Evolutionary conservation across 2,888 invertebrate species (phyloP), one percentile per base, ranked within the genome.

Genomic region (Ypsolopha sequella): DNA sequence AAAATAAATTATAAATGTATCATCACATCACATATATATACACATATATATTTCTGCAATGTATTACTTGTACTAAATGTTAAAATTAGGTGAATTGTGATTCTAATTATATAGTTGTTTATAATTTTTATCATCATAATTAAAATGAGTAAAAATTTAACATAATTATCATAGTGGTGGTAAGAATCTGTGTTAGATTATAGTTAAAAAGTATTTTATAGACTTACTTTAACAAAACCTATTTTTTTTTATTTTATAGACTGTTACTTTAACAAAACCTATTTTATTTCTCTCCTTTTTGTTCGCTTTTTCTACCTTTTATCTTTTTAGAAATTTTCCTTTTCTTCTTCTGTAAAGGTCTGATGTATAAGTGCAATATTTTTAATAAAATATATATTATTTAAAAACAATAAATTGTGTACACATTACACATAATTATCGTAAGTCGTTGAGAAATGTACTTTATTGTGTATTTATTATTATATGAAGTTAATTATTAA

Each of bases 81-180:
- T 80, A 80, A 53, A 72, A 68, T 77, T 85, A 84, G 82, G 82
- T 75, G 67, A 81, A 84, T 77, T 85, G 85, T 85, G 85, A 85
- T 85, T 85, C 45, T 81, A 80, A 75, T 70, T 71, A 74, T 76
- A 82, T 34, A 82, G 81, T 78, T 74, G 71, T 70, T 74, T 79
- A 77, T 76, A 73, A 70, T 80, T 80, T 81, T 3, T 9, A 11
- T 41, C 76, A 77, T 72, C 73, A 66, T 64, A 58, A 62, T 53
- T 63, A 67, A 62, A n/a, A n/a, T n/a, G n/a, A n/a, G n/a, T n/a
- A n/a, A n/a, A n/a, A 67, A 64, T 66, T 70, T 72, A 77, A 79
- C 62, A 68, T 80, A 80, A 68, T 66, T 79, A 81, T 81, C 77
- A 79, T 65, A 59, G 73, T 74, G 63, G 58, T 52, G 51, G 55